These are phyloP conservation scores for Falcaria lacertinaria DNA, from an alignment of 2,888 invertebrate genomes.

Conservation along the genomic window DNA sequence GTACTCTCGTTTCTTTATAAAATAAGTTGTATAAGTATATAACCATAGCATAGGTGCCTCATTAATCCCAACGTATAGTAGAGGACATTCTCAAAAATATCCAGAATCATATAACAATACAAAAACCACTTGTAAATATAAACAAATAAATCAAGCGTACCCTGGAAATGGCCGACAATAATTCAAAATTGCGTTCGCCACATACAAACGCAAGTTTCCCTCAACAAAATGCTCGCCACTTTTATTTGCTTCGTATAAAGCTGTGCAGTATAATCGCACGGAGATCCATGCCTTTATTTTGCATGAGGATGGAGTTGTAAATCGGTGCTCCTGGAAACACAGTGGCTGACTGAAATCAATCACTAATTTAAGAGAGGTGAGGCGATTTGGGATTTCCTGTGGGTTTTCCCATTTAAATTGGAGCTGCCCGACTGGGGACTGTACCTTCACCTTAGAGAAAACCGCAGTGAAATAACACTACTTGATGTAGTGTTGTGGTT, in stretches of 20 bases:
- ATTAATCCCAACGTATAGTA: neutral
- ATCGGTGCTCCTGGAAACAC: too few species aligned
- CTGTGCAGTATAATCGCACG: slow-evolving; percentile 30
- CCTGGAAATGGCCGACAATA: neutral
- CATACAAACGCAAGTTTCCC: slow-evolving; percentile 31
- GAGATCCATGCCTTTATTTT: slow-evolving; percentile 11
- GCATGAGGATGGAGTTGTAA: neutral
- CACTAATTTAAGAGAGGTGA: too few species aligned
- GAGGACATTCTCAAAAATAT: neutral
- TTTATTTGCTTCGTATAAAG: slow-evolving; percentile 30
- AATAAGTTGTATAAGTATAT: too few species aligned
- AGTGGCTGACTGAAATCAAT: too few species aligned
- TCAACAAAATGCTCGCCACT: slow-evolving; percentile 16
- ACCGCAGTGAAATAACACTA: too few species aligned
- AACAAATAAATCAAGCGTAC: neutral
- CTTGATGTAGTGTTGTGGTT: too few species aligned
- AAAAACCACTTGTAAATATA: neutral
- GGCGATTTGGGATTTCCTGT: too few species aligned
- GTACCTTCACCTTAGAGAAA: too few species aligned
- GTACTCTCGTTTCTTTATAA: too few species aligned
- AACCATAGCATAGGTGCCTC: too few species aligned
- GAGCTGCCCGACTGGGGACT: too few species aligned
- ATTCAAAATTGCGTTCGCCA: slow-evolving; percentile 4
- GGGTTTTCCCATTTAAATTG: too few species aligned
- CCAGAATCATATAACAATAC: neutral